A percentile compares a stretch with the other conserved stretches of the same genome.
These are phyloP conservation scores for Bursaphelenchus okinawaensis DNA, from an alignment of 2,888 invertebrate species.

Conservation along the genomic window DNA sequence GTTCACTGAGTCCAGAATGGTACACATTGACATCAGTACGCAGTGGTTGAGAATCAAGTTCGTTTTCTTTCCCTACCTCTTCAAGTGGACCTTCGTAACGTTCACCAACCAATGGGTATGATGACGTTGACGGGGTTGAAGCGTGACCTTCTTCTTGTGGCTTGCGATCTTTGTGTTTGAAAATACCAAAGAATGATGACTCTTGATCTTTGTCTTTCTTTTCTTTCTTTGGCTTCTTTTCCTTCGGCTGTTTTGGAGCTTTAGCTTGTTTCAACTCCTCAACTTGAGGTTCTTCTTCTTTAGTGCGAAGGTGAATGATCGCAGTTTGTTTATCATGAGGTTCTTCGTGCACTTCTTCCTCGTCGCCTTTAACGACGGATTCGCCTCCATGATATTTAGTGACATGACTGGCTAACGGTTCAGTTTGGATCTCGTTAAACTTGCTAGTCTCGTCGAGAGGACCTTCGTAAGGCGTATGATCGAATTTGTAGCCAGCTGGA, in stretches of 20 bases:
- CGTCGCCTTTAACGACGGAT: background rate
- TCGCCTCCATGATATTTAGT: conserved; percentile 8
- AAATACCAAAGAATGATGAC: background rate
- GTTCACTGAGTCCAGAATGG: background rate
- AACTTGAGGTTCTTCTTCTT: background rate
- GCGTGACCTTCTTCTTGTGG: background rate
- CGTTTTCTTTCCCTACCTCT: conserved; percentile 11
- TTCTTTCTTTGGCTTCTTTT: background rate
- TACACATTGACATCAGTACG: conserved; percentile 8
- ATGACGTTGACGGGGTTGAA: background rate
- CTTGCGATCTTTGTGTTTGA: background rate
- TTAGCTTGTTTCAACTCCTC: background rate
- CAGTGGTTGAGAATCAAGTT: conserved; percentile 18
- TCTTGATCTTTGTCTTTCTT: background rate
- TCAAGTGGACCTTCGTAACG: conserved; percentile 29
- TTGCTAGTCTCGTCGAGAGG: conserved; percentile 16
- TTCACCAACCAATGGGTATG: background rate
- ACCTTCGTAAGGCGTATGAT: background rate
- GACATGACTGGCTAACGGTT: conserved; percentile 14
- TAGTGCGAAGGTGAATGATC: background rate
- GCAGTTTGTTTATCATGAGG: conserved; percentile 13
- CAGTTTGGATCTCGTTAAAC: conserved; percentile 1
- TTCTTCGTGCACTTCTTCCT: conserved; percentile 12
- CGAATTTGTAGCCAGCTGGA: conserved; percentile 5
- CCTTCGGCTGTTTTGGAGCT: background rate